Base-by-base conservation (phyloP, 2,888 invertebrate genomes). In the Sinohyriopsis cumingii region DNA sequence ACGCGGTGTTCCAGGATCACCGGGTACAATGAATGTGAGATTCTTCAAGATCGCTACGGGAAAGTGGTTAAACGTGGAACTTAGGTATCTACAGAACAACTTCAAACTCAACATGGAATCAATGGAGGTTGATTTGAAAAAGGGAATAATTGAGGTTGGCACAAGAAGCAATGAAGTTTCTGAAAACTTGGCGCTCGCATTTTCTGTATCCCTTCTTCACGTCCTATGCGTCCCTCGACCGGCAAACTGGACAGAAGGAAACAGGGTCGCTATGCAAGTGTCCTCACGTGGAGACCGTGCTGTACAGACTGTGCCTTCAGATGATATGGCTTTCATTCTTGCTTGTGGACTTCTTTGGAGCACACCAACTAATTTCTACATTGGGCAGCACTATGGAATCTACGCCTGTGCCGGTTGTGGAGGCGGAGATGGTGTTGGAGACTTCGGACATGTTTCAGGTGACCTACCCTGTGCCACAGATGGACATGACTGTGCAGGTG, bases 151-250 rank as follows among this genome's bases (percentile, higher is more conserved):
- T 56, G 68, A 75, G n/a, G 66, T 83, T 22, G 56, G 65, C 18
- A 63, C 68, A 9, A 63, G 67, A 20, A 63, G 57, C 5, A 55
- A 33, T 15, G 82, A 89, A 67, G 88, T 90, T n/a, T 88, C 89
- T 3, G 90, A 91, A 80, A 89, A 90, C 70, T 82, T 91, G n/a
- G 90, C 90, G 33, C 80, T 89, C 62, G 88, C 90, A 33, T 90
- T 91, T 83, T 86, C 87, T 67, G 88, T 91, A 20, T 84, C 90
- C 24, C 86, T 91, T 18, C 85, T 91, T 19, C 90, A 91, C 77
- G 90, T 91, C 19, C 84, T 91, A 20, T 91, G 91, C 77, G 90
- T 91, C 80, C 91, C 90, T 0, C 89, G 90, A 55, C 82, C 84
- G 1, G 54, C 68, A 12, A 20, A 24, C 5, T 69, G 69, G 69